Conservation (phyloP, 2,113 vertebrate species). For the Macheiramphus alcinus region DNA sequence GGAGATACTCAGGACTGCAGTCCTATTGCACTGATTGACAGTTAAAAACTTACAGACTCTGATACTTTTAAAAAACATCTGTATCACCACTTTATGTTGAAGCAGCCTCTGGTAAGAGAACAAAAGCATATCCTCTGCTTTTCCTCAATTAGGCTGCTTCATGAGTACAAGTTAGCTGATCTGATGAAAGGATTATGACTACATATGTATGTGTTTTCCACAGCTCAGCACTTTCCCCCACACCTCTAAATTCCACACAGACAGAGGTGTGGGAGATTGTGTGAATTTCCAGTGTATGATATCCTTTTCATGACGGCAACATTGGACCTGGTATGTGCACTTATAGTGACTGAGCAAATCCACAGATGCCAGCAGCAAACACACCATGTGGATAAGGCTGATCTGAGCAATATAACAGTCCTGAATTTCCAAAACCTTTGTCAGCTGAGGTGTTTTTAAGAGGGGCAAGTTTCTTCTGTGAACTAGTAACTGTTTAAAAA, state of each 20-base stretch:
- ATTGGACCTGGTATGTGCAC: not conserved
- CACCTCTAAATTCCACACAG: not conserved
- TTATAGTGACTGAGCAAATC: not conserved
- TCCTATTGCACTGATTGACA: accelerated
- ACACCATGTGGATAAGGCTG: accelerated
- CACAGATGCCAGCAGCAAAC: not conserved
- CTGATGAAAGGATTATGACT: not conserved
- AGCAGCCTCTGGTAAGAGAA: not conserved
- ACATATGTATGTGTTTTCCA: not conserved
- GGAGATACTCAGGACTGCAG: not conserved
- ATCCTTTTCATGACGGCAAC: not conserved
- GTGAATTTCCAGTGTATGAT: not conserved
- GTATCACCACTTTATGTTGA: not conserved
- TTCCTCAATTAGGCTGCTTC: not conserved
- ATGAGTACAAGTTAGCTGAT: not conserved
- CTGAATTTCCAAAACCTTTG: not conserved
- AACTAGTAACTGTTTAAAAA: not conserved
- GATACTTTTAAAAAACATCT: not conserved
- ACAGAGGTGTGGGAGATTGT: not conserved
- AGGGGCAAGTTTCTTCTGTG: not conserved
- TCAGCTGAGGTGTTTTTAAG: not conserved
- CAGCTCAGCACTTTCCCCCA: not conserved
- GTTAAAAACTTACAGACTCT: not conserved
- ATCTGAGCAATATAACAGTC: not conserved
- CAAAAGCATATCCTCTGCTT: not conserved